phyloP scores from a whole-genome alignment of 2,797 vertebrate genomes.

The Micrastur ruficollis region DNA sequence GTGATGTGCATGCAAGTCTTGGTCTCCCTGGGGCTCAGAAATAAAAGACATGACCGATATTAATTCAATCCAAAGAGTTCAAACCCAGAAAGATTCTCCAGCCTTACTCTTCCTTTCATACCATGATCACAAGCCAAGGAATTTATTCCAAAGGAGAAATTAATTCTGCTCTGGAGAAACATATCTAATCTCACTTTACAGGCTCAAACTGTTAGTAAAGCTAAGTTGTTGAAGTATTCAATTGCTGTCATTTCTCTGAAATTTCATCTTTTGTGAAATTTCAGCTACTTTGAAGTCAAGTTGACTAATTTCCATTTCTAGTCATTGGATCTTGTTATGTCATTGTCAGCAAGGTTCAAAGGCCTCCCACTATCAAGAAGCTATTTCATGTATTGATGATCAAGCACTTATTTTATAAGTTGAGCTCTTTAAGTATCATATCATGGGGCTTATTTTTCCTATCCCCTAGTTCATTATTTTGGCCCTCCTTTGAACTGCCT shows the following conservation, averaged over 20 bases:
- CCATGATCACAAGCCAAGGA: not conserved
- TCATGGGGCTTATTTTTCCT: not conserved
- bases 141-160: not conserved
- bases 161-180: not conserved
- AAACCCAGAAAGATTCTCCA: not conserved
- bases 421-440: not conserved
- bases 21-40: not conserved
- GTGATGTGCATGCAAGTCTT: not conserved
- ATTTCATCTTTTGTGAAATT: not conserved
- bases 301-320: conserved; percentile 31
- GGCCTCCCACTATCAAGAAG: conserved; percentile 8
- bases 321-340: conserved; percentile 20
- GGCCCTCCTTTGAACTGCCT: not conserved
- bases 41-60: not conserved
- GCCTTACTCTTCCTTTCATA: not conserved
- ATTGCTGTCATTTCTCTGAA: not conserved
- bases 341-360: conserved; percentile 54
- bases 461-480: not conserved
- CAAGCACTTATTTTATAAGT: not conserved
- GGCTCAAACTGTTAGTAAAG: not conserved
- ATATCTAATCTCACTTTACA: not conserved
- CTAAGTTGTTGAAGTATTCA: not conserved
- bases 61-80: not conserved
- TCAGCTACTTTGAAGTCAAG: not conserved
- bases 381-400: conserved; percentile 29